Base-by-base conservation (phyloP, 2,113 vertebrate genomes). In the Limnothrissa miodon region DNA sequence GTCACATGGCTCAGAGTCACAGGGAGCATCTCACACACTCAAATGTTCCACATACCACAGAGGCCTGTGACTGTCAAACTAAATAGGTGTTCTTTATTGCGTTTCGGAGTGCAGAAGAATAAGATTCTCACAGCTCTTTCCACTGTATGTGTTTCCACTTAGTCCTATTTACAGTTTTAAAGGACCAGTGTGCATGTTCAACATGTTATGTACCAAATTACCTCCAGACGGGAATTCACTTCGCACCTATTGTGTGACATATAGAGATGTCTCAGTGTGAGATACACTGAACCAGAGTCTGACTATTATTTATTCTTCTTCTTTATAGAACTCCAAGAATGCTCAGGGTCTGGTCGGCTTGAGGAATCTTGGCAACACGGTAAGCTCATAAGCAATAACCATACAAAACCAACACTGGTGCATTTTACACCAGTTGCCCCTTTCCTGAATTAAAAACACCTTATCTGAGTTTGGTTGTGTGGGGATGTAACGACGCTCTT, bases 321-420 rank as follows among this genome's bases (percentile, higher is more conserved):
- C 79, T 42, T 13, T 89, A 81, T 92, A 99, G 98, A 96, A 95
- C 93, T 95, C 95, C 80, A 98, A 99, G 93, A 94, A 89, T 0
- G 92, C 95, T 86, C 97, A 97, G 89, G 98, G 98, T 80, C 94
- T 99, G 92, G 97, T 97, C 0, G 98, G 98, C 42, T 93, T 99
- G 83, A 93, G 94, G 88, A 99, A 99, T 91, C 96, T 99, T 10
- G 97, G 98, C 36, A 99, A 99, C 92, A 99, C 98, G 19, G 98
- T 99, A 85, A 97, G 96, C 92, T 74, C 25, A 48, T 3, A 23
- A 5, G 6, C 42, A 42, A 2, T n/a, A n/a, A n/a, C n/a, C n/a
- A n/a, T 21, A 42, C 25, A 53, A 80, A 48, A 29, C 36, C 78
- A 23, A 0, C 81, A 29, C 29, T 29, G 17, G 13, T 36, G 66